phyloP scores from a whole-genome alignment of 2,797 vertebrate genomes.

The Catostomus latipinnis region DNA sequence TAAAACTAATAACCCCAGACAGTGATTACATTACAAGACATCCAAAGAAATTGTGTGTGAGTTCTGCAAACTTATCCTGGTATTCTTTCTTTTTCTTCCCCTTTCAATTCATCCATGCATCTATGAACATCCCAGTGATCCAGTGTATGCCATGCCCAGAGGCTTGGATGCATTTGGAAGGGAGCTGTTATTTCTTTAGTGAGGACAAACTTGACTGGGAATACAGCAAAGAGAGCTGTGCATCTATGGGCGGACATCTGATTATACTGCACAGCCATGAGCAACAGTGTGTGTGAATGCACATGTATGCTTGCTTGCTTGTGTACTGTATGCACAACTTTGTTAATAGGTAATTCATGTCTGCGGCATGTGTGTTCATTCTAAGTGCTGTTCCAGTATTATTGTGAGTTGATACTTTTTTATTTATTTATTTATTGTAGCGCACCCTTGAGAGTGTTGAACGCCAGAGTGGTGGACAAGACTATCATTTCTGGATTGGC shows the following conservation, averaged over 20 bases:
- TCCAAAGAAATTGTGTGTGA: too few species aligned
- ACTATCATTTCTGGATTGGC: conserved; percentile 74
- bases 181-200: conserved; percentile 68
- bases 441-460: conserved; percentile 60
- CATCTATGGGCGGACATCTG: conserved; percentile 59
- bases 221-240: conserved; percentile 61
- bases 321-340: not conserved
- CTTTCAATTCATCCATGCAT: too few species aligned
- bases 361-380: not conserved
- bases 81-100: too few species aligned
- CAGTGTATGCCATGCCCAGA: conserved; percentile 67
- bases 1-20: too few species aligned
- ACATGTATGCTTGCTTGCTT: not conserved
- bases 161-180: conserved; percentile 57
- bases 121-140: conserved; percentile 44
- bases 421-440: conserved; percentile 36
- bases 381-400: not conserved
- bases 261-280: conserved; percentile 62
- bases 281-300: conserved; percentile 50
- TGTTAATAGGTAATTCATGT: not conserved
- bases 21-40: too few species aligned
- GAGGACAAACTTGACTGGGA: conserved; percentile 65
- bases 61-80: too few species aligned
- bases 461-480: conserved; percentile 50
- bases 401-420: not conserved